Evolutionary conservation across 2,888 invertebrate genomes (phyloP).

Genomic region (Volucella zonaria): DNA sequence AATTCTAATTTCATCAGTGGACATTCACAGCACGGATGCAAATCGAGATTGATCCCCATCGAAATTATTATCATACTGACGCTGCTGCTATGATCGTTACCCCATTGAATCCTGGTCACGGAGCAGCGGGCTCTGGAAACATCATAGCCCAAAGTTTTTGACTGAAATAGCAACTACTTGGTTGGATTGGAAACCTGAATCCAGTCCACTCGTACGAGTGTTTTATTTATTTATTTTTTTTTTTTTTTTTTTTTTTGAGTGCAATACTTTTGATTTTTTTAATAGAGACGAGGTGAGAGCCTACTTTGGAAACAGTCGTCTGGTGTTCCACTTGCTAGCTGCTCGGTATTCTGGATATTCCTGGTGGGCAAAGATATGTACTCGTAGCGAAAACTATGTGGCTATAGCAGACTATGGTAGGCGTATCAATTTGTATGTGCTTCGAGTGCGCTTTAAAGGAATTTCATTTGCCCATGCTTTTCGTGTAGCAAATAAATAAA

Average conservation of each 20-base stretch:
- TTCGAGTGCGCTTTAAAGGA: conserved; percentile 64
- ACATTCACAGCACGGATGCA: conserved; percentile 67
- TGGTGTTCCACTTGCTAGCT: conserved; percentile 61
- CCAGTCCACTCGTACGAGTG: conserved; percentile 41
- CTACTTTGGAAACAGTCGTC: conserved; percentile 23
- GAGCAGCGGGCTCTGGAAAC: conserved; percentile 54
- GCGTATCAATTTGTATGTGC: conserved; percentile 63
- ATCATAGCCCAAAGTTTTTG: conserved; percentile 63
- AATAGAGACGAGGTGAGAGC: conserved; percentile 30
- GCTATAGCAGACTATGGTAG: conserved; percentile 24
- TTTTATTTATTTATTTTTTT: conserved; percentile 21
- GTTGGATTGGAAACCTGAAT: conserved; percentile 26
- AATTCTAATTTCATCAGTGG: conserved; percentile 60
- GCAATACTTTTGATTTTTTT: conserved; percentile 24
- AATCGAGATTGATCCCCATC: conserved; percentile 62
- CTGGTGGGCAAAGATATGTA: conserved; percentile 23
- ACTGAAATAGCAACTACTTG: conserved; percentile 69
- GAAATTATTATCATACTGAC: conserved; percentile 61
- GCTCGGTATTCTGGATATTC: conserved; percentile 44
- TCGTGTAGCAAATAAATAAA: conserved; percentile 73
- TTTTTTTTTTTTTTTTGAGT: conserved; percentile 14
- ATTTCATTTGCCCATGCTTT: conserved; percentile 69
- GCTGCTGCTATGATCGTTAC: conserved; percentile 57
- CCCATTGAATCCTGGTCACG: conserved; percentile 21
- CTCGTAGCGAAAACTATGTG: conserved; percentile 23